A percentile compares a stretch with the other conserved stretches of the same genome.
Conservation (phyloP, 37 sponge, comb jelly and placozoan genomes). For the Spongia lamella region DNA sequence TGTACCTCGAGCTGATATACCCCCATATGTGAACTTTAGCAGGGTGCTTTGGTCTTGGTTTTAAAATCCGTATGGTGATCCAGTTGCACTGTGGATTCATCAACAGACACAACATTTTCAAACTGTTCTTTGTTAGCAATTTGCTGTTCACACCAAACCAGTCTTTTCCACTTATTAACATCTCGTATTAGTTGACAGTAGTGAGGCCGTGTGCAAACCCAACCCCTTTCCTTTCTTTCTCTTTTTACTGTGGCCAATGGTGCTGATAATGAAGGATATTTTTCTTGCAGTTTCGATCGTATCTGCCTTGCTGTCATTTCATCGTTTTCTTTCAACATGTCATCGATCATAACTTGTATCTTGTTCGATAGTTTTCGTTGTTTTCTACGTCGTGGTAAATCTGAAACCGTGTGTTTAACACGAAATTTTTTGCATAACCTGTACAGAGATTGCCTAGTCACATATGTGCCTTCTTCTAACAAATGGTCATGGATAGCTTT, state of each 20-base stretch:
- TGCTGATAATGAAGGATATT: conserved; percentile 13
- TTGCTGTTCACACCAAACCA: conserved; percentile 14
- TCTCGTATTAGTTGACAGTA: conserved; percentile 47
- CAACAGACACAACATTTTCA: conserved; percentile 31
- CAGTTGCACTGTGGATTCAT: conserved; percentile 29
- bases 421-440: no score
- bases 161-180: conserved; percentile 23
- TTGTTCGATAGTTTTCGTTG: no score
- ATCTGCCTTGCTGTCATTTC: conserved; percentile 32
- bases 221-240: background rate
- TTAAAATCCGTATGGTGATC: conserved; percentile 33
- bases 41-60: no score
- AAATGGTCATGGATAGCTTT: no score
- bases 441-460: no score
- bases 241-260: conserved; percentile 22
- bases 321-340: no score
- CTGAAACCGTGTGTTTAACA: no score
- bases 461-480: no score
- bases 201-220: background rate
- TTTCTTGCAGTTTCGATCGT: conserved; percentile 5
- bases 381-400: no score
- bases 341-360: no score
- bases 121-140: conserved; percentile 25
- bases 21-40: conserved; percentile 40
- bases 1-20: conserved; percentile 34